Conservation (phyloP, 1,140 invertebrate species). For the Pseudomyrmex cubaensis region DNA sequence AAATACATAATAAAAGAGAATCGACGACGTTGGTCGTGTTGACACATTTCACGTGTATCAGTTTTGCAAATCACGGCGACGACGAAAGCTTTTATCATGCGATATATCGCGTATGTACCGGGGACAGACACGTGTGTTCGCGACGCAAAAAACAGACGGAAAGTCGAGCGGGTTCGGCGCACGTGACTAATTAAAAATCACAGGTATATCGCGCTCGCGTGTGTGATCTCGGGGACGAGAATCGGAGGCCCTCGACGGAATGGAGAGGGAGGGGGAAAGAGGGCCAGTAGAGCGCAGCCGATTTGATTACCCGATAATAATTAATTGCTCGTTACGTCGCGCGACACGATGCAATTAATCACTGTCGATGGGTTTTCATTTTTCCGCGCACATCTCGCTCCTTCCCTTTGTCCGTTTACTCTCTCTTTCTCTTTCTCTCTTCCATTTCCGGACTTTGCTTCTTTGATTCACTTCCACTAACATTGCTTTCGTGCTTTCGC, state of each 20-base stretch:
- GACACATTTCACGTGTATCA: not conserved
- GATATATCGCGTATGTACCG: constrained; percentile 2
- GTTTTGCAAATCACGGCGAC: constrained; percentile 22
- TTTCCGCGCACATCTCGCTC: constrained; percentile 57
- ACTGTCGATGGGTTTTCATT: constrained; percentile 74
- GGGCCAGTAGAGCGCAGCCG: constrained; percentile 38
- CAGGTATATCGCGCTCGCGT: constrained; percentile 32
- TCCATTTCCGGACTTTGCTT: not conserved
- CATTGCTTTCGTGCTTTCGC: constrained; percentile 1
- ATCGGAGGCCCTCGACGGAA: not conserved
- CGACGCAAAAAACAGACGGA: constrained; percentile 14
- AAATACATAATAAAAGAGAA: not conserved
- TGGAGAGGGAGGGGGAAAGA: not conserved
- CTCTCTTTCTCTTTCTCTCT: constrained; percentile 8
- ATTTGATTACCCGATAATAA: constrained; percentile 79
- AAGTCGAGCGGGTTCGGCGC: not conserved
- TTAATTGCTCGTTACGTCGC: constrained; percentile 77
- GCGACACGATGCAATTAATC: constrained; percentile 72
- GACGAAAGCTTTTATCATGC: constrained; percentile 27
- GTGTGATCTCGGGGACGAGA: constrained; percentile 34
- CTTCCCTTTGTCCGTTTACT: not conserved
- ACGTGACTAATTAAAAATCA: constrained; percentile 74
- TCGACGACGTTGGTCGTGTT: not conserved
- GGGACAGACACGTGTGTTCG: not conserved
- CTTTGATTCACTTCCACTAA: constrained; percentile 30